Evolutionary conservation across 2,888 invertebrate species (phyloP).

Genomic region (Sminthurinus aureus): DNA sequence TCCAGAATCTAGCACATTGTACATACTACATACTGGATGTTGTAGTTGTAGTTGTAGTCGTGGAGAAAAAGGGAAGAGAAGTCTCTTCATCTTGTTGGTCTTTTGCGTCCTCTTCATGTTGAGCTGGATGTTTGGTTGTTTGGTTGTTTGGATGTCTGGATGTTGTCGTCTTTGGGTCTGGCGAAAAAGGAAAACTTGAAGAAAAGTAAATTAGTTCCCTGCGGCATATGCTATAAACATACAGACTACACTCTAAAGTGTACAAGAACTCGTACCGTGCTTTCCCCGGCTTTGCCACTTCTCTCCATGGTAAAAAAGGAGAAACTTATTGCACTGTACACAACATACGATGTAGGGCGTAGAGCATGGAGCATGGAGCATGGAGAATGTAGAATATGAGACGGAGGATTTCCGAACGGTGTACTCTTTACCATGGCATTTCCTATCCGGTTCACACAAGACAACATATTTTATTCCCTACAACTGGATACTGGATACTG

Average conservation of each 20-base stretch:
- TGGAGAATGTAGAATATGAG: background rate
- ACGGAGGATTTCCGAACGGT: background rate
- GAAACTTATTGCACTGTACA: slow-evolving; percentile 5
- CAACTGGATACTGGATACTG: background rate
- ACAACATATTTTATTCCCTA: background rate
- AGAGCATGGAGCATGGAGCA: background rate
- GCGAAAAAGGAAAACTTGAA: slow-evolving; percentile 28
- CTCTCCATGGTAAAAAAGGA: background rate
- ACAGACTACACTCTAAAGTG: slow-evolving; percentile 22
- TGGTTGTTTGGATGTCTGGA: slow-evolving; percentile 7
- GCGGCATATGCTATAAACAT: slow-evolving; percentile 34
- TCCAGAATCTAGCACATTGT: no score
- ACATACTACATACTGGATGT: no score
- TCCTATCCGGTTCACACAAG: background rate
- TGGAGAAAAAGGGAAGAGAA: background rate
- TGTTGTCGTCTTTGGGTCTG: background rate
- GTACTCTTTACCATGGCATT: no score
- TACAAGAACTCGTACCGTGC: slow-evolving; percentile 27
- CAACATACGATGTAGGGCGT: no score
- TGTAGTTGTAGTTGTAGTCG: no score
- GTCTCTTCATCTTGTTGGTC: background rate
- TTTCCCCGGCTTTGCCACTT: slow-evolving; percentile 7
- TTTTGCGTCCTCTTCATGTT: background rate
- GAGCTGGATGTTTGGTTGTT: background rate
- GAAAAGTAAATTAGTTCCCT: slow-evolving; percentile 44